Percentiles rank a stretch among this genome's conserved stretches.
phyloP scores from a whole-genome alignment of 2,113 vertebrate species.

The Chlorocebus sabaeus region DNA sequence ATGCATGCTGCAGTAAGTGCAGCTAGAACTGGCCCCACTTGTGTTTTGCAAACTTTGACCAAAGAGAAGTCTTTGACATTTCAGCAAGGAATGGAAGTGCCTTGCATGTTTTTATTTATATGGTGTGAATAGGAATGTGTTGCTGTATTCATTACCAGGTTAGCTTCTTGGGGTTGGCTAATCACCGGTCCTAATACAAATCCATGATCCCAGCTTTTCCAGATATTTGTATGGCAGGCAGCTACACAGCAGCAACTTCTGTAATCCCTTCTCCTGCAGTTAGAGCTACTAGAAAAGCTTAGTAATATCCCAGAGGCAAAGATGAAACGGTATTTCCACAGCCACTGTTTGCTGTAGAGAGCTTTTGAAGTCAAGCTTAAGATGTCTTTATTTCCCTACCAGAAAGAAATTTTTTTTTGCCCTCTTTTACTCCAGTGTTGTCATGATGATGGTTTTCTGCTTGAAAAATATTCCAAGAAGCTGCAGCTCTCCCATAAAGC shows the following conservation, averaged over 20 bases:
- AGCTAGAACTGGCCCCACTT: conserved; percentile 19
- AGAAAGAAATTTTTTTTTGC: conserved; percentile 80
- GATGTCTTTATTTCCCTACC: conserved; percentile 98
- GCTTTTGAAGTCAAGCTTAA: conserved; percentile 97
- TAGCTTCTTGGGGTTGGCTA: conserved; percentile 79
- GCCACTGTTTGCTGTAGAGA: conserved; percentile 95
- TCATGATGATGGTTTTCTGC: conserved; percentile 85
- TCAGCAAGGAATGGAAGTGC: conserved; percentile 64
- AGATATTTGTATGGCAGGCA: conserved; percentile 87
- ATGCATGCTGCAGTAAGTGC: conserved; percentile 40
- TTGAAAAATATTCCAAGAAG: conserved; percentile 85
- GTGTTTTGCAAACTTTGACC: conserved; percentile 59
- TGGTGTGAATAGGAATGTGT: conserved; percentile 55
- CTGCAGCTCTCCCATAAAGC: conserved; percentile 80
- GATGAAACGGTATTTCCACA: conserved; percentile 96
- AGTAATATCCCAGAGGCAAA: conserved; percentile 99
- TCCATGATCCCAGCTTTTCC: conserved; percentile 83
- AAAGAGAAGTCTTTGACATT: conserved; percentile 76
- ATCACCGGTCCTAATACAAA: conserved; percentile 82
- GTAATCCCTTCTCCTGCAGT: conserved; percentile 91
- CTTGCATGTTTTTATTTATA: conserved; percentile 73
- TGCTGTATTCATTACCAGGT: conserved; percentile 81
- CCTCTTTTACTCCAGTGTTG: conserved; percentile 81
- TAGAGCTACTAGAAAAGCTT: conserved; percentile 94
- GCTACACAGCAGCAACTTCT: conserved; percentile 89